phyloP scores from a whole-genome alignment of 2,888 invertebrate species.

The Clepsis dumicolana region DNA sequence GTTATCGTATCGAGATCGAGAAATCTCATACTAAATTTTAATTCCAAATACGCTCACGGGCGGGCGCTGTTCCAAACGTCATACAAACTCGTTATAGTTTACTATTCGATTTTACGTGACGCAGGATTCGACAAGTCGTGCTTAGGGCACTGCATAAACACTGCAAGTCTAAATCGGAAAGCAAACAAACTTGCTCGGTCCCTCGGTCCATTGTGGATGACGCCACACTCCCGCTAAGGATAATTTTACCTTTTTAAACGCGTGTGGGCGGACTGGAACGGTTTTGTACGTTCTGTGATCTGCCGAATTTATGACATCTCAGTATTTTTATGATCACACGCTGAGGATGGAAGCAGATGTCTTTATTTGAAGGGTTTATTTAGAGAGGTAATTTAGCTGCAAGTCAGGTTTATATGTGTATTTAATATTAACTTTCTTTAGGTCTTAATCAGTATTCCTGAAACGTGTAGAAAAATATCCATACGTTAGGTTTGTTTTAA shows the following conservation, averaged over 20 bases:
- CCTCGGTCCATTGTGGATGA: conserved; percentile 38
- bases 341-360: neutral
- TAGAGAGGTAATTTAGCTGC: neutral
- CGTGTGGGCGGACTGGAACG: conserved; percentile 42
- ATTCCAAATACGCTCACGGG: too few relatives aligned
- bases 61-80: too few relatives aligned
- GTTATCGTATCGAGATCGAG: too few relatives aligned
- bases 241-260: conserved; percentile 31
- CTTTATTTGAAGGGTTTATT: neutral
- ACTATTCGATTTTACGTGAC: too few relatives aligned
- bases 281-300: conserved; percentile 31
- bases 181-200: conserved; percentile 45
- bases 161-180: conserved; percentile 20
- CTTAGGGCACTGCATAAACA: conserved; percentile 24
- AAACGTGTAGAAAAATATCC: too few relatives aligned
- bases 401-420: neutral
- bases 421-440: too few relatives aligned
- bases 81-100: too few relatives aligned
- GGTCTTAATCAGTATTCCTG: too few relatives aligned
- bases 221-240: conserved; percentile 42
- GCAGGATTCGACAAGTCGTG: too few relatives aligned
- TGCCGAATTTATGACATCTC: conserved; percentile 31
- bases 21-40: too few relatives aligned
- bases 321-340: conserved; percentile 20
- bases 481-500: too few relatives aligned